A percentile compares a stretch with the other conserved stretches of the same genome.
phyloP scores from a whole-genome alignment of 2,113 vertebrate species.

The Etheostoma cragini region DNA sequence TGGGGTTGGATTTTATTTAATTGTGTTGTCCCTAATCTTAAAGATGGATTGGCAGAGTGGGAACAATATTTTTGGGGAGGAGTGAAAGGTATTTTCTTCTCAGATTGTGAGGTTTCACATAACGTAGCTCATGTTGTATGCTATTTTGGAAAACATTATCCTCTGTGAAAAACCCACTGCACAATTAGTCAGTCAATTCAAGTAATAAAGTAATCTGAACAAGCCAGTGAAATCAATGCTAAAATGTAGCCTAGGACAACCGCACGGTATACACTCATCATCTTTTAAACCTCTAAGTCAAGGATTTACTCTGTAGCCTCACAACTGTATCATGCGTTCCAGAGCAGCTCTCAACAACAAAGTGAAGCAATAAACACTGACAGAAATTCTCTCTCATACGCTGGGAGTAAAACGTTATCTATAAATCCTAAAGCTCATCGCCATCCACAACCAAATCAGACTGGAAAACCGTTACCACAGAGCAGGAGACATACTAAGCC shows the following conservation, averaged over 20 bases:
- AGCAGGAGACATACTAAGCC: conserved; percentile 15
- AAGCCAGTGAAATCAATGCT: conserved; percentile 32
- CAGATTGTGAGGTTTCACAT: not conserved
- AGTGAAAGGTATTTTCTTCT: conserved; percentile 14
- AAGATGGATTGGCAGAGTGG: conserved; percentile 47
- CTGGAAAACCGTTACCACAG: conserved; percentile 47
- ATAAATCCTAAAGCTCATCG: conserved; percentile 54
- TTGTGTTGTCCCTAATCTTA: conserved; percentile 56
- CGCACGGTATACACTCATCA: conserved; percentile 28
- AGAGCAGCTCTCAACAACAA: conserved; percentile 58
- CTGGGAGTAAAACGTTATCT: conserved; percentile 61
- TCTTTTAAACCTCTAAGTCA: conserved; percentile 30
- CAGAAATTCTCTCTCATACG: conserved; percentile 43
- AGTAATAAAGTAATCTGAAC: conserved; percentile 28
- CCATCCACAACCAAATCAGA: conserved; percentile 57
- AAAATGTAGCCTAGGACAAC: conserved; percentile 17
- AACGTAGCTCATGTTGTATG: not conserved
- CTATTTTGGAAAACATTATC: not conserved
- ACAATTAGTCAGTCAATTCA: conserved; percentile 8
- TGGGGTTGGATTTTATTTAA: conserved; percentile 53
- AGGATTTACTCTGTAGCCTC: conserved; percentile 39
- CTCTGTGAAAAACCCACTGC: not conserved
- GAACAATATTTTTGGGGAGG: conserved; percentile 35
- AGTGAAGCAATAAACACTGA: conserved; percentile 56
- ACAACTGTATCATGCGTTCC: conserved; percentile 57